Evolutionary conservation across 1,140 invertebrate genomes (phyloP), one percentile per base, ranked within the genome.

Genomic region (Augochlora pura): DNA sequence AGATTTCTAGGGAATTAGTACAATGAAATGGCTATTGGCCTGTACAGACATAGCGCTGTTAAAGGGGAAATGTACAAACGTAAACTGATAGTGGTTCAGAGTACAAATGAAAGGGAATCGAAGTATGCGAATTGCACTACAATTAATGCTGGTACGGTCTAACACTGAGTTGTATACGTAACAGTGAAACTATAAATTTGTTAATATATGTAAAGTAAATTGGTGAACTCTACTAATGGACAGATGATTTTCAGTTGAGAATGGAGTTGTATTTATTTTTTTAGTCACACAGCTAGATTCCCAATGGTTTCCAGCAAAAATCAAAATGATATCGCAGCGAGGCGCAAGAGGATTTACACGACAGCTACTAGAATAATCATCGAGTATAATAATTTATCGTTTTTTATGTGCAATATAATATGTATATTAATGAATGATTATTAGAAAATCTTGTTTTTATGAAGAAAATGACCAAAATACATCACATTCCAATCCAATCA

Each of bases 261-360:
- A 81, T 25, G 46, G 59, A 68, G 42, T 81, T 81, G n/a, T 71
- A 77, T 77, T 81, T 81, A 77, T 81, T 81, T 80, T 76, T 75
- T 76, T 79, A 79, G 71, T 66, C 49, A 52, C 39, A n/a, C 38
- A 79, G 27, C 9, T 60, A 73, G 63, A 65, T 60, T 59, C 8
- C n/a, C n/a, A 59, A 79, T 66, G 23, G 59, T 79, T 66, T 74
- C 12, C 49, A 74, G 52, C 71, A 73, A 79, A 60, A 79, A 79
- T 74, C 71, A 73, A 79, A 79, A 77, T 38, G 74, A 59, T 9
- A 68, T 60, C 46, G 60, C 42, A 77, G 59, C 42, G 62, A 70
- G 42, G 23, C 7, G 23, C 60, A 77, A 62, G 18, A 62, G 27
- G 54, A 77, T 38, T 62, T 77, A 70, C 25, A 23, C 49, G 74